Evolutionary conservation across 1,140 invertebrate species (phyloP), one percentile per base, ranked within the genome.

Genomic region (Drosophila pachea): DNA sequence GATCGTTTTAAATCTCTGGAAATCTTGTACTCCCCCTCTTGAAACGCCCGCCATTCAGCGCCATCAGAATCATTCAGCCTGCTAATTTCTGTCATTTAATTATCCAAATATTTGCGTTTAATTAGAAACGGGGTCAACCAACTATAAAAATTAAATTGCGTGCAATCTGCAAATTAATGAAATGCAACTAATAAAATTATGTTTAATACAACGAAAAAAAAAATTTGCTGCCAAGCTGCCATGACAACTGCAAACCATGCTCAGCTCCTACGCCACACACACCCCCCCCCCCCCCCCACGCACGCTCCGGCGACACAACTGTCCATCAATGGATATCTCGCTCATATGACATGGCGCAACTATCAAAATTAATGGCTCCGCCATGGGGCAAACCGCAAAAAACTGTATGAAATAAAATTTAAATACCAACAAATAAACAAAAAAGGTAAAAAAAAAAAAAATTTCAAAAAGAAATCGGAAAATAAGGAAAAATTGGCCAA

Each of bases 121-220:
- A 83, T 83, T 83, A 83, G 79, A 84, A 83, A 54, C 69, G 79
- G 74, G 76, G 81, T 76, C 79, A 79, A 67, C 70, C 79, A 79
- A 71, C 76, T 84, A 84, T 79, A 79, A 83, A 84, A 79, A 83
- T 84, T 84, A 79, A 83, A 84, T 76, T 84, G 73, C 35, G 62
- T 62, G 79, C 66, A 74, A 79, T 68, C 40, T 73, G 73, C 76
- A 76, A 78, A 76, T 83, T 79, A 79, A 83, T 83, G 79, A 79
- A 83, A 84, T 79, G 82, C 68, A 42, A 83, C 79, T 84, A 83
- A 83, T 83, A 84, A 84, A 83, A 83, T 83, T 83, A 84, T 83
- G 73, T 70, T 83, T 84, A 75, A 83, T 78, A 73, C 22, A 22
- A 22, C 22, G n/a, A n/a, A 66, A 73, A 75, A 61, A 43, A 12